Conservation (phyloP, 2,888 invertebrate genomes). For the Perithous albicinctus region DNA sequence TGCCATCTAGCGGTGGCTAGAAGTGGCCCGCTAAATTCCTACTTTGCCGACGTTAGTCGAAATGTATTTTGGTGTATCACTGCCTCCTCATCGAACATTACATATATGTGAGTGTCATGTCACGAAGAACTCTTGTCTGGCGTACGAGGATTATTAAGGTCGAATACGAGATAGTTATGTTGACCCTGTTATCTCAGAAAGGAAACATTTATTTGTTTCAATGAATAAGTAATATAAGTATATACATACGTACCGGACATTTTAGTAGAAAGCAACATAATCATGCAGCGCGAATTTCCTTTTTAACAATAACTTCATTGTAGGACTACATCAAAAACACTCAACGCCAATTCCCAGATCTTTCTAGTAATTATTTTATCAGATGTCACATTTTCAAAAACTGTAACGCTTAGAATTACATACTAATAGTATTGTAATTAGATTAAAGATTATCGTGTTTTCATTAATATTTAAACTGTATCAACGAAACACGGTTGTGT, state of each 20-base stretch:
- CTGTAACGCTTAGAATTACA: neutral
- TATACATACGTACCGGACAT: neutral
- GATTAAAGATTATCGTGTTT: neutral
- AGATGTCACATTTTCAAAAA: no score
- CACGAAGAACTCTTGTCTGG: slow-evolving; percentile 24
- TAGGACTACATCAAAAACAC: neutral
- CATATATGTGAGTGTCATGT: slow-evolving; percentile 11
- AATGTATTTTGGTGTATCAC: no score
- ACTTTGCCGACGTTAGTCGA: no score
- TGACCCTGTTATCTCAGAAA: slow-evolving; percentile 56
- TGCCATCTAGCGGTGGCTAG: no score
- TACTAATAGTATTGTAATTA: neutral
- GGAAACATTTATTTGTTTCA: slow-evolving; percentile 54
- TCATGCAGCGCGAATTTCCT: neutral
- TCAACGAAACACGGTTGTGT: neutral
- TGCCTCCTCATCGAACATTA: slow-evolving; percentile 4
- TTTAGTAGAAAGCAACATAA: no score
- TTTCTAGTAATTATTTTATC: neutral
- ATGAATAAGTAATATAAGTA: neutral
- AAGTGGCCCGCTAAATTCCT: no score
- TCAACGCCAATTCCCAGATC: neutral
- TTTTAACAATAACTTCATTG: neutral
- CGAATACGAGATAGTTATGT: slow-evolving; percentile 45
- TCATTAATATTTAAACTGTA: neutral
- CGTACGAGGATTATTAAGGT: slow-evolving; percentile 5